Evolutionary conservation across 2,113 vertebrate species (phyloP), one percentile per base, ranked within the genome.

Genomic region (Grus americana): DNA sequence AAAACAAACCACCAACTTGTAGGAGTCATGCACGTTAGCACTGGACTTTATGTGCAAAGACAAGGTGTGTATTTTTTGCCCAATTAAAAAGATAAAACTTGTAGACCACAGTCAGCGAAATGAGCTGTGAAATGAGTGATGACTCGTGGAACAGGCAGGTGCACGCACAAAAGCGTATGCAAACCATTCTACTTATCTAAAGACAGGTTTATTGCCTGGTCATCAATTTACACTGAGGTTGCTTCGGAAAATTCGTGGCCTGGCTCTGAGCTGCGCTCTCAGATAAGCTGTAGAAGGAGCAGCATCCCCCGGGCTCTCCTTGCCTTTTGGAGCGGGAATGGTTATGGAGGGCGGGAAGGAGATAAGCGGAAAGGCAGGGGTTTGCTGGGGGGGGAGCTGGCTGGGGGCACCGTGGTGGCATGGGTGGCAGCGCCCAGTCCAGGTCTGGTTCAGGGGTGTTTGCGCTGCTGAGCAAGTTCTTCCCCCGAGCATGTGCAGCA

Each of bases 31-130:
- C 87, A 90, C 9, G 23, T 96, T 96, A 86, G 87, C 90, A 70
- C 93, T 38, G 95, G 91, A 86, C 93, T 97, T 88, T 67, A 57
- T 93, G 92, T 59, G 79, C 87, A 90, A 74, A 94, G 90, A 94
- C 90, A 95, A 96, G 96, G 94, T 97, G 90, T 95, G 90, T 86
- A 90, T 88, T 94, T 93, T 96, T 97, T 95, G 94, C 79, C 92
- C 95, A 96, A 95, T 96, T 97, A 97, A 95, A 93, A 90, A 96
- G 91, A 97, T 92, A 95, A 96, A 97, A 84, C 88, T 72, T 52
- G 79, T 17, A 92, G 93, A 52, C 93, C 86, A 86, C 71, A 92
- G 95, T 85, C 94, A 95, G 86, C 10, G 32, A 96, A 97, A 97
- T 78, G 91, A 95, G 92, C 97, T 97, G 97, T 96, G 91, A 88